A percentile compares a stretch with the other conserved stretches of the same genome.
Evolutionary conservation across 2,888 invertebrate species (phyloP).

Genomic region (Dolomedes plantarius): DNA sequence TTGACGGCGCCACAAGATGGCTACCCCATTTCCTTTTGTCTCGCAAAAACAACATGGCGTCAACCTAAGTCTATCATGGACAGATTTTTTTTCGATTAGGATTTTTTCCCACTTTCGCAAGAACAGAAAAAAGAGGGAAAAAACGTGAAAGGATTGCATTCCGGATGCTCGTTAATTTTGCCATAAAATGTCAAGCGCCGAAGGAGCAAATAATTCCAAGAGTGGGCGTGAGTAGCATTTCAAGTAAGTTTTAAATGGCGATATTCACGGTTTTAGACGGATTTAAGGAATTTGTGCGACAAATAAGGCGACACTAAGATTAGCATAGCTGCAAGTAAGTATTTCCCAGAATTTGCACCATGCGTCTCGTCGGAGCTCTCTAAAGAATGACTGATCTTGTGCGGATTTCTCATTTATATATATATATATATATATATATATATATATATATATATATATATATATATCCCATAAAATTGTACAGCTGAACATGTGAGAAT

Average conservation of each 20-base stretch:
- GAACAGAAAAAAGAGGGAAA: not conserved
- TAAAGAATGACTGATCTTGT: too few relatives aligned
- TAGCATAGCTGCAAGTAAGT: too few relatives aligned
- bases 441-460: too few relatives aligned
- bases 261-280: not conserved
- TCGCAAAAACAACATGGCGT: conserved; percentile 5
- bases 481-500: too few relatives aligned
- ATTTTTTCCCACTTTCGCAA: not conserved
- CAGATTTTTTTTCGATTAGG: not conserved
- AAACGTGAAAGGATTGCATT: not conserved
- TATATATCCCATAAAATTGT: too few relatives aligned
- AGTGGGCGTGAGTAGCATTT: not conserved
- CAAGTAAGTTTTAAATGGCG: not conserved
- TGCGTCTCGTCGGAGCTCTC: too few relatives aligned
- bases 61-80: not conserved
- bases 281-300: too few relatives aligned
- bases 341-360: too few relatives aligned
- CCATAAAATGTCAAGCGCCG: not conserved
- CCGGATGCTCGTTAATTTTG: conserved; percentile 11
- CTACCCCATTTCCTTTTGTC: conserved; percentile 8
- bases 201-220: not conserved
- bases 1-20: not conserved
- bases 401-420: too few relatives aligned
- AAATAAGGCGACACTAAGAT: too few relatives aligned
- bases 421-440: too few relatives aligned